Base-by-base conservation (phyloP, 2,888 invertebrate genomes). In the Epicampocera succincta region DNA sequence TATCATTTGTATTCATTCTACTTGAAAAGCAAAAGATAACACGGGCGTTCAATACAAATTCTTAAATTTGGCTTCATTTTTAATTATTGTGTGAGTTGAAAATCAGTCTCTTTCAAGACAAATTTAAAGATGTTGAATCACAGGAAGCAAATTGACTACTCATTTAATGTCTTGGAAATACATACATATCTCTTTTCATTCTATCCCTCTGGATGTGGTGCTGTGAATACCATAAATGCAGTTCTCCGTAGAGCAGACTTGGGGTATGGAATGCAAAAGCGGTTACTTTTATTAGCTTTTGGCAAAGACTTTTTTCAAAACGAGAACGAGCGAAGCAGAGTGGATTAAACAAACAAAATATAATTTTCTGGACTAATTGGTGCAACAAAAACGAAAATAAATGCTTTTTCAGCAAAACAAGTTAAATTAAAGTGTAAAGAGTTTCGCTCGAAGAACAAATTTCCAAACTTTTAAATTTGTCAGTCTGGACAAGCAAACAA, bases 341-440 rank as follows among this genome's bases (percentile, higher is more conserved):
- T 19, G 17, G 74, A 66, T 66, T 50, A 44, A 56, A 66, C 29
- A 46, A 68, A 60, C 19, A 42, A 60, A 68, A 66, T 66, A 33
- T 19, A 60, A 12, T 52, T 78, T 72, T 66, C 52, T 78, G 60
- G 50, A 72, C 63, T 65, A 72, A 71, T 78, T 58, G 50, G 56
- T 65, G 54, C 29, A 61, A 21, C 9, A 17, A 48, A 52, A 6
- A 25, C 5, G 25, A 13, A 50, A 38, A 58, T 11, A 66, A 56
- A 46, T 21, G 44, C 17, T 72, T 72, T 48, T 54, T 68, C 42
- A 66, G 40, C 40, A 38, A 68, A 63, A 42, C 25, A 12, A 11
- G 38, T 15, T 50, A 60, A 60, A 50, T 71, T 50, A 25, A 40
- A 25, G 9, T 40, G 48, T 38, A 8, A 60, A 60, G 50, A 50